Base-by-base conservation (phyloP, 2,888 invertebrate species). In the Netelia inedita region DNA sequence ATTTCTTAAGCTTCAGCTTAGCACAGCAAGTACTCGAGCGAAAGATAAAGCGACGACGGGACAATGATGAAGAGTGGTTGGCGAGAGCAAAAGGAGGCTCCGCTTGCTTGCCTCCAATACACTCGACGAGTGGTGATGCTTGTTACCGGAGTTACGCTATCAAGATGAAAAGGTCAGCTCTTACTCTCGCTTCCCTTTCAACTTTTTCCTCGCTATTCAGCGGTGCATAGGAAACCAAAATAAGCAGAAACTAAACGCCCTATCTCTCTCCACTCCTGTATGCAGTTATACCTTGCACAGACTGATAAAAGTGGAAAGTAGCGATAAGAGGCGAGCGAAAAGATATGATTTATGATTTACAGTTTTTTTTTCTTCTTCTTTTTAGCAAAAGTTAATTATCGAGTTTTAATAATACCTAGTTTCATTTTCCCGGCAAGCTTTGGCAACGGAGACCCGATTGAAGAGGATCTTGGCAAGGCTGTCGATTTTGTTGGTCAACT, bases 401-500 rank as follows among this genome's bases (percentile, higher is more conserved):
- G 2, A 90, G 57, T 41, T 28, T 41, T 14, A 53, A 16, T 88
- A 88, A 16, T 88, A 88, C 88, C 87, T 87, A 9, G 82, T 83
- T 35, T 88, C 88, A 76, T 90, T 91, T 23, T 93, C 93, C 53
- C 91, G 91, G 71, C 88, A 91, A 9, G 93, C 91, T 41, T 92
- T 89, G 0, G 93, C 92, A n/a, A 92, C 91, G 69, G 93, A 91
- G 43, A 94, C 93, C 1, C 93, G 89, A 82, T 90, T 93, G 94
- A 97, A 97, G 90, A 97, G 95, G 91, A 97, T 94, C 93, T 96
- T 97, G 35, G 96, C 96, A 81, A 97, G 94, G 84, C 96, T 97
- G 94, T 97, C 97, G 89, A 96, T 96, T 94, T 96, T 96, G 94
- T 96, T 95, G 88, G 96, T 95, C 91, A 96, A 95, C 81, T 96